phyloP scores from a whole-genome alignment of 2,888 invertebrate genomes.

The Coleophora flavipennella region DNA sequence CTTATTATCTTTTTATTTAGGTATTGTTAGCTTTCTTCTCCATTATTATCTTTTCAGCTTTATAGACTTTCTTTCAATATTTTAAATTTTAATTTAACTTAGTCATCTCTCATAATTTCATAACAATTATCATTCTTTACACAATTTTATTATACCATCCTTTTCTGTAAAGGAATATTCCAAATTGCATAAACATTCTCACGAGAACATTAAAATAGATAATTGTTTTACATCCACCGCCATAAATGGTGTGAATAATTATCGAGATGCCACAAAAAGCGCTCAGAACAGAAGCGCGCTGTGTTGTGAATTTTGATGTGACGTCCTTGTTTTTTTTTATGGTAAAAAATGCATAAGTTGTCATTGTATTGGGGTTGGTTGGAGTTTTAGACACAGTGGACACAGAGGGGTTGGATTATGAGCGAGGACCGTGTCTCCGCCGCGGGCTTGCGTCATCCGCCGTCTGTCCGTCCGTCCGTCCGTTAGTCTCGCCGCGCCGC shows the following conservation, averaged over 20 bases:
- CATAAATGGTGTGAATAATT: conserved; percentile 63
- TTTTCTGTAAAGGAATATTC: too few species aligned
- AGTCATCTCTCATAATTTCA: too few species aligned
- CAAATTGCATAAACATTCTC: conserved; percentile 28
- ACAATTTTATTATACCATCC: too few species aligned
- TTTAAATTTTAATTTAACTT: too few species aligned
- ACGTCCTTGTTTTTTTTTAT: conserved; percentile 32
- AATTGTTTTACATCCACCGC: conserved; percentile 37
- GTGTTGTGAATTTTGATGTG: conserved; percentile 19
- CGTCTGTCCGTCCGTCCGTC: conserved; percentile 16
- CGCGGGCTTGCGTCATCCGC: conserved; percentile 11
- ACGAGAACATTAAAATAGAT: conserved; percentile 27
- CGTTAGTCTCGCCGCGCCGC: conserved; percentile 60
- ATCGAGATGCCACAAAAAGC: conserved; percentile 49
- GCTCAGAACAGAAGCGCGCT: conserved; percentile 35
- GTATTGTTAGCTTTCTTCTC: too few species aligned
- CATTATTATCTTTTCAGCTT: too few species aligned
- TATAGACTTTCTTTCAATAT: too few species aligned
- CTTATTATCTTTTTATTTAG: too few species aligned
- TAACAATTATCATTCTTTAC: too few species aligned
- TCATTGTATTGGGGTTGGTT: conserved; percentile 8
- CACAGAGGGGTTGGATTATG: conserved; percentile 31
- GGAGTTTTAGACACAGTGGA: too few species aligned
- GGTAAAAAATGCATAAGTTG: conserved; percentile 26
- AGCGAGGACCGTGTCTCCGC: conserved; percentile 24